Evolutionary conservation across 2,888 invertebrate genomes (phyloP).

Genomic region (Amphipoea oculea): DNA sequence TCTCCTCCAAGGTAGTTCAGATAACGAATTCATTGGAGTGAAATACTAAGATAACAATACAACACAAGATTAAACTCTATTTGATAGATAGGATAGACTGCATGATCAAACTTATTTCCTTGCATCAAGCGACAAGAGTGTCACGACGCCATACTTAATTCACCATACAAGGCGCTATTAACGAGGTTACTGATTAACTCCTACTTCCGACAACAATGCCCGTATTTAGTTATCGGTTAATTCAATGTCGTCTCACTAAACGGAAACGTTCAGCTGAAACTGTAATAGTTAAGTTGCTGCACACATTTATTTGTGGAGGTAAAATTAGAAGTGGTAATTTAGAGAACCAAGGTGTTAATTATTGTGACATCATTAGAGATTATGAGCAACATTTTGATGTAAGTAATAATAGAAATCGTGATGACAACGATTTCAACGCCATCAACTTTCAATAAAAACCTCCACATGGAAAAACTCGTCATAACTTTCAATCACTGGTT

Average conservation of each 20-base stretch:
- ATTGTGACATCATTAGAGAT: constrained; percentile 20
- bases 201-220: constrained; percentile 70
- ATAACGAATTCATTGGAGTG: neutral
- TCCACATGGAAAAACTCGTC: constrained; percentile 8
- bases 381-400: constrained; percentile 33
- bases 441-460: constrained; percentile 22
- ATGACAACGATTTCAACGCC: neutral
- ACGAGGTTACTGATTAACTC: constrained; percentile 70
- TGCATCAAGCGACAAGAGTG: constrained; percentile 40
- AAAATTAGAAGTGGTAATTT: neutral
- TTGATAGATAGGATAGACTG: constrained; percentile 2
- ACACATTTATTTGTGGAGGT: constrained; percentile 10
- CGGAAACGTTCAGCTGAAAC: constrained; percentile 49
- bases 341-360: neutral
- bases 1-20: neutral
- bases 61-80: neutral
- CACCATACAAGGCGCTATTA: constrained; percentile 72
- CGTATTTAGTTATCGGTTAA: constrained; percentile 64
- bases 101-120: constrained; percentile 29
- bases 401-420: constrained; percentile 20
- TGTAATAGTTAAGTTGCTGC: constrained; percentile 16
- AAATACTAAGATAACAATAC: constrained; percentile 2
- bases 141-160: constrained; percentile 50
- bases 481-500: constrained; percentile 48
- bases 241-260: constrained; percentile 62